Percentiles rank a stretch among this genome's conserved stretches.
Evolutionary conservation across 37 sponge, comb jelly and placozoan genomes (phyloP).

Genomic region (Cladorhizidae sp.): DNA sequence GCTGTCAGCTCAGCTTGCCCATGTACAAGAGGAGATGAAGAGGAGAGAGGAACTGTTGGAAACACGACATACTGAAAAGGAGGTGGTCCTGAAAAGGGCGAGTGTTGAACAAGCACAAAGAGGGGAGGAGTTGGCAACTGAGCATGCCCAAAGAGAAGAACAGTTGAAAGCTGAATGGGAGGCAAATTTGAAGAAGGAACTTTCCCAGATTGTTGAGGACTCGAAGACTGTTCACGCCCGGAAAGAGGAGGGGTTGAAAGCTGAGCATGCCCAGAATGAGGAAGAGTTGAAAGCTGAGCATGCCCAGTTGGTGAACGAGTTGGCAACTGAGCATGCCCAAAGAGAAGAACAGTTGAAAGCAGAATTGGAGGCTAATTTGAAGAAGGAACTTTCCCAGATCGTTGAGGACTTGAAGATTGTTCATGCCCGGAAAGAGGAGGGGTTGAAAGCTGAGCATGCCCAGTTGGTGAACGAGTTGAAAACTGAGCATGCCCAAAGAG

Average conservation of each 20-base stretch:
- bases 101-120: not conserved
- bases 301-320: not conserved
- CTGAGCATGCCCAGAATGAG: not conserved
- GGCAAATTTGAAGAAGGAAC: not conserved
- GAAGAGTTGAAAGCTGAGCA: slow-evolving; percentile 1
- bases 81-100: not conserved
- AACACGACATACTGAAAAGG: not conserved
- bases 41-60: not conserved
- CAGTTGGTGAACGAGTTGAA: no score
- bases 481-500: no score
- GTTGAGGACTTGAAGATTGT: no score
- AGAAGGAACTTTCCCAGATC: no score
- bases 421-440: no score
- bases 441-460: no score
- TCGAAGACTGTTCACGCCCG: not conserved
- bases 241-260: not conserved
- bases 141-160: not conserved
- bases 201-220: no score
- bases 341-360: no score
- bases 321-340: no score
- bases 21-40: not conserved
- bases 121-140: not conserved
- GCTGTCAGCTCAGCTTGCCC: not conserved
- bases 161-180: not conserved
- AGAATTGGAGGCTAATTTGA: no score